Base-by-base conservation (phyloP, 2,888 invertebrate genomes). In the Cerastis rubricosa region DNA sequence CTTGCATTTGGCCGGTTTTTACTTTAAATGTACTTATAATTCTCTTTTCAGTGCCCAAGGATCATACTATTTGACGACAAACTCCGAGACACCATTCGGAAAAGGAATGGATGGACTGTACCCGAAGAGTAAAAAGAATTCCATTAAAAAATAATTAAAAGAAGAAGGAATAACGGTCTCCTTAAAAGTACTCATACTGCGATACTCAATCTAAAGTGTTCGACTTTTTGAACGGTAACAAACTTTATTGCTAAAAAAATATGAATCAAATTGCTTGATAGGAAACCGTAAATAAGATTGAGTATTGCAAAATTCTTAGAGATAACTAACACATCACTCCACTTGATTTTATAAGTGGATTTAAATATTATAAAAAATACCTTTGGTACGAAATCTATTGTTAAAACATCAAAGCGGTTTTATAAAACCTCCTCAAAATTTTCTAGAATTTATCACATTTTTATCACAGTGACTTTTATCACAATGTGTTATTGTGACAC, bases 11-110 rank as follows among this genome's bases (percentile, higher is more conserved):
- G n/a, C n/a, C n/a, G n/a, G n/a, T n/a, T n/a, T 22, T n/a, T 8
- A 63, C 14, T 63, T n/a, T n/a, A 43, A 40, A n/a, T 43, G 4
- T 64, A 3, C 35, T 64, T 17, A 40, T 67, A 29, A 35, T 71
- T 76, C 73, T 72, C 19, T 22, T 96, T 96, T 71, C 95, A 97
- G 97, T 86, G 95, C 96, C 59, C 85, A 90, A 88, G 97, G 97
- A 84, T 95, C 96, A 25, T 97, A 94, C 86, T 97, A 94, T 83
- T 90, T 97, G 81, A 95, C 93, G 67, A 97, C 97, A 47, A 97
- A 97, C 79, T 89, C 90, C 35, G 88, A 93, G 81, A 89, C 94
- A 57, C 97, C 97, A 2, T 97, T 94, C 75, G 97, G 97, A 0
- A 96, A 95, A 92, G 96, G 96, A 72, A 90, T 96, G 87, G 96